These are phyloP conservation scores for Conopomorpha cramerella DNA, from an alignment of 1,140 invertebrate genomes.

Conservation along the genomic window DNA sequence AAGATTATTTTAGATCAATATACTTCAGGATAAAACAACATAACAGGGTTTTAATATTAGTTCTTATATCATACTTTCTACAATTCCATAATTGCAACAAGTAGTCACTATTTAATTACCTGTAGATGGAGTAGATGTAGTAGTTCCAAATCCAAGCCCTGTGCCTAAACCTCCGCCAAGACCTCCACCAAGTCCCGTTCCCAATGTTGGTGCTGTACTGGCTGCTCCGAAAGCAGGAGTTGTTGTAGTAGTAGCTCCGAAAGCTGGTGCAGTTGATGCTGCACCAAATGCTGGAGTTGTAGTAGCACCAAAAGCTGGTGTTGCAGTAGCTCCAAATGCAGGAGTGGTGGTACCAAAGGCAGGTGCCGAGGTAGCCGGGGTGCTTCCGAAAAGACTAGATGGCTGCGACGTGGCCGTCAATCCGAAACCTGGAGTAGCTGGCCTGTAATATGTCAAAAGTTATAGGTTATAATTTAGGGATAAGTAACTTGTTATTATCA, in stretches of 20 bases:
- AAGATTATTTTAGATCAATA: background rate
- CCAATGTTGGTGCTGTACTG: conserved; percentile 13
- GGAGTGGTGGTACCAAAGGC: conserved; percentile 18
- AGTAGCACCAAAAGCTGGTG: conserved; percentile 19
- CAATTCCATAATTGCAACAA: conserved; percentile 6
- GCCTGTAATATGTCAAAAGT: no score
- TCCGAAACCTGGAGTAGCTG: conserved; percentile 39
- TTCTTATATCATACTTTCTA: no score
- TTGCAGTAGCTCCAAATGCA: conserved; percentile 14
- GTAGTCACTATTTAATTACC: conserved; percentile 8
- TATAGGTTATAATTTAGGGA: no score
- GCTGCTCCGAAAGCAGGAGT: conserved; percentile 15
- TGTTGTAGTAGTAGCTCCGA: conserved; percentile 17
- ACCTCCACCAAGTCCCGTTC: conserved; percentile 18
- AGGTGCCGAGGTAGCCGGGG: conserved; percentile 14
- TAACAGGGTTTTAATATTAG: background rate
- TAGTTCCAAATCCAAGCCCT: conserved; percentile 33
- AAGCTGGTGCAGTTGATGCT: conserved; percentile 24
- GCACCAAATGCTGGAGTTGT: conserved; percentile 12
- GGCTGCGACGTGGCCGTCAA: conserved; percentile 31
- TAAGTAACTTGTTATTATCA: no score
- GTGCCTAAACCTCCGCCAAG: no score
- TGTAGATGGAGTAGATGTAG: conserved; percentile 16
- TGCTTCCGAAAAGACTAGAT: conserved; percentile 32
- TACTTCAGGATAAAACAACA: background rate